Evolutionary conservation across 2,797 vertebrate species (phyloP), one percentile per base, ranked within the genome.

Genomic region (Acipenser transmontanus): DNA sequence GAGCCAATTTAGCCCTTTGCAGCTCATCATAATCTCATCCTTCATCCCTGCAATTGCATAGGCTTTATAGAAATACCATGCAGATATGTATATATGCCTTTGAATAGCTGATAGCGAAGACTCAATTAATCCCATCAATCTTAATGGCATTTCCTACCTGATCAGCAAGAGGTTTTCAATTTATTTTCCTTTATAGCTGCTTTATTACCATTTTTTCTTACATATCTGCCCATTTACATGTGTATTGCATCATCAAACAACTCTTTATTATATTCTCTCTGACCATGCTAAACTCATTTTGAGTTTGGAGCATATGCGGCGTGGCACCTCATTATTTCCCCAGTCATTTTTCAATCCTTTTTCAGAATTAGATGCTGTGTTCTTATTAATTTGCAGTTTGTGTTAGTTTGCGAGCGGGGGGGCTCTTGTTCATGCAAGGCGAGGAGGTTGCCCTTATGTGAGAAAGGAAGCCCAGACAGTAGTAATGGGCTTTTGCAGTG

Each of bases 31-130:
- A 73, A 76, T 73, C 79, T 79, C 71, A 66, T 72, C 66, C 71
- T 72, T 85, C 74, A 82, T 76, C 73, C 73, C 60, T 67, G 69
- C 34, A 62, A 60, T 77, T 81, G 74, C 70, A 59, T 72, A 70
- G 70, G 73, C 71, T 82, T 80, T 77, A 67, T 84, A 80, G 81
- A 85, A 85, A 80, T 73, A 57, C 49, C 67, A 68, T 72, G 71
- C 68, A 69, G 71, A 74, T 70, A 62, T 71, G 65, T 10, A 12
- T 47, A 54, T 69, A 69, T 74, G 70, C 73, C 71, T 77, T 61
- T 71, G 65, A 10, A 66, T 4, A 12, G 70, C 69, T 74, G 67
- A 69, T 71, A 70, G 66, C 70, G 2, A 64, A 59, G 70, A 69
- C 70, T 73, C 72, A 62, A 68, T 72, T 76, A 71, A 76, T 71